Conservation (phyloP, 1,140 invertebrate genomes). For the Himalopsyche phryganea region DNA sequence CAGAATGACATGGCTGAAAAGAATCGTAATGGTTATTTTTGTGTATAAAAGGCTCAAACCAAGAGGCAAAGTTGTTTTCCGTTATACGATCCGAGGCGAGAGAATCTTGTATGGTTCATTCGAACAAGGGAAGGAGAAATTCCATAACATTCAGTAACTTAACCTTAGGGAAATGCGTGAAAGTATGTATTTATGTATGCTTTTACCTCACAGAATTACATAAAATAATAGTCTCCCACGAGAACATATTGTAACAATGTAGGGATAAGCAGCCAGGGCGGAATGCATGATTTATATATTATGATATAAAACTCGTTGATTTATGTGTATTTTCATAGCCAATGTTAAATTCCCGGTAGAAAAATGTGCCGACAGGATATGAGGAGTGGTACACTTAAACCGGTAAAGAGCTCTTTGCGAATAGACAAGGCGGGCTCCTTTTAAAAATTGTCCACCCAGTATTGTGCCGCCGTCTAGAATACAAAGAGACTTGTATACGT, state of each 20-base stretch:
- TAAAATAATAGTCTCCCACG: slow-evolving; percentile 30
- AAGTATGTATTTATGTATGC: slow-evolving; percentile 15
- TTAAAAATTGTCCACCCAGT: no score
- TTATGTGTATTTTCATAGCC: slow-evolving; percentile 28
- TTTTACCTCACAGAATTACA: slow-evolving; percentile 26
- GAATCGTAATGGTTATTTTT: slow-evolving; percentile 7
- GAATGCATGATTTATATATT: slow-evolving; percentile 32
- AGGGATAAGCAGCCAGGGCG: slow-evolving; percentile 10
- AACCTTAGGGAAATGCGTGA: slow-evolving; percentile 13
- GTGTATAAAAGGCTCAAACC: neutral
- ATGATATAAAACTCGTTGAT: slow-evolving; percentile 34
- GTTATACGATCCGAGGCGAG: slow-evolving; percentile 16
- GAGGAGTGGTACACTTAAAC: neutral
- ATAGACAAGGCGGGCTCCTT: no score
- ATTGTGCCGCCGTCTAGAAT: no score
- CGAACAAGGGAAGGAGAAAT: neutral
- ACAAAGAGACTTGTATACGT: no score
- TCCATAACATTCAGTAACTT: neutral
- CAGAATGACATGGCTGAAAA: slow-evolving; percentile 1
- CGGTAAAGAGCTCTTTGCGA: neutral
- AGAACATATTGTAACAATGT: slow-evolving; percentile 25
- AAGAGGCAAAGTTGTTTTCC: slow-evolving; percentile 7
- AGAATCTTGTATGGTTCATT: neutral
- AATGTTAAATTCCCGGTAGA: slow-evolving; percentile 18
- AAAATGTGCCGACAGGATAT: neutral